Percentiles rank a stretch among this genome's conserved stretches.
These are phyloP conservation scores for Diabrotica balteata DNA, from an alignment of 2,888 invertebrate genomes.

Conservation along the genomic window DNA sequence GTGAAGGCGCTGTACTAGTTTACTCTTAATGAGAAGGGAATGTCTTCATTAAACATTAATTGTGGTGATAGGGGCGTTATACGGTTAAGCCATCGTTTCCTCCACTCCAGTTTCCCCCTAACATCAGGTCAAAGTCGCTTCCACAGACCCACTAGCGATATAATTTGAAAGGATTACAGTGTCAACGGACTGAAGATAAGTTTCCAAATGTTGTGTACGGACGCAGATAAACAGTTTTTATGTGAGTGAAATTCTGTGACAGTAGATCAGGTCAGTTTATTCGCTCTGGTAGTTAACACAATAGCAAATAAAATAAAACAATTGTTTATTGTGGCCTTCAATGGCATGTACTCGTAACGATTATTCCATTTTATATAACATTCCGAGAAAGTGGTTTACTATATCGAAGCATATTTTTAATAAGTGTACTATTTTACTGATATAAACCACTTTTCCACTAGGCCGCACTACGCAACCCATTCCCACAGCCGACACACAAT, in stretches of 20 bases:
- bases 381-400: not conserved
- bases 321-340: not conserved
- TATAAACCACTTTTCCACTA: slow-evolving; percentile 8
- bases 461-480: slow-evolving; percentile 6
- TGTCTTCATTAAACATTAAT: slow-evolving; percentile 4
- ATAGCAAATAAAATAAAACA: no score
- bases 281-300: no score
- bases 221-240: no score
- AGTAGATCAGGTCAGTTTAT: no score
- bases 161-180: no score
- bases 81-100: not conserved
- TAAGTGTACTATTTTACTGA: not conserved
- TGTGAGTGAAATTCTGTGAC: no score
- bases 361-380: not conserved
- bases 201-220: no score
- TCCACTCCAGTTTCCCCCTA: not conserved
- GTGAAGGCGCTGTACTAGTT: not conserved
- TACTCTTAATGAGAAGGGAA: not conserved
- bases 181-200: no score
- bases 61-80: not conserved
- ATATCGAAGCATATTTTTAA: no score
- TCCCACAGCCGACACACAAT: no score
- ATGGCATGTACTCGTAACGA: not conserved
- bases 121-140: not conserved
- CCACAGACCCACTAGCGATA: not conserved